Base-by-base conservation (phyloP, 2,888 invertebrate species). In the Eilema depressum region DNA sequence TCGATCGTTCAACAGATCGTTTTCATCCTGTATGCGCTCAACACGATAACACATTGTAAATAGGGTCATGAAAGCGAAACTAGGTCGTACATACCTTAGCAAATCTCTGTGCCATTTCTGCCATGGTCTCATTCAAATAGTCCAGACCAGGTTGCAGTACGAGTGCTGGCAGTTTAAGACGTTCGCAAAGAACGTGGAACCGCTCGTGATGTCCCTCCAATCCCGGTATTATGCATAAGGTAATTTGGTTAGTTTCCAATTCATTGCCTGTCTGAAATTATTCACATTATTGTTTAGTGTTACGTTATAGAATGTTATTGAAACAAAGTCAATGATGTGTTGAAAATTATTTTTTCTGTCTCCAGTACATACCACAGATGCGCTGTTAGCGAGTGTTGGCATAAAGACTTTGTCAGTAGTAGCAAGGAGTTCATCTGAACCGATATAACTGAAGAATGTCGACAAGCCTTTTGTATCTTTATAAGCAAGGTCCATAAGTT, bases 371-470 rank as follows among this genome's bases (percentile, higher is more conserved):
- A 62, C 57, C 63, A 69, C 67, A 25, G 37, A 11, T 23, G 64
- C 62, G 33, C 26, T 70, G 25, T 56, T 60, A 23, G 73, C 77
- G 10, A 88, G 77, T 26, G 92, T 90, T n/a, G 88, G 84, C 68
- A 90, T 53, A 41, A 86, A 77, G 17, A 89, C 85, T 63, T 90
- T 75, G n/a, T 90, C 89, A 11, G 85, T 82, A 0, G 90, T 88
- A 1, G 88, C 89, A 11, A 85, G 73, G 4, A 93, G 81, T 74
- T 93, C 93, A 26, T 93, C 92, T 0, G 83, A 70, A 20, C 89
- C 89, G 8, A 89, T 81, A 26, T 86, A 75, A 0, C 62, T 66
- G 12, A 66, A 64, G 47, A 65, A 53, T 20, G 64, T 61, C 25
- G 26, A 28, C n/a, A 69, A 65, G 7, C 65, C 69, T 28, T 61